phyloP scores from a whole-genome alignment of 1,140 invertebrate genomes.

The Panonychus citri region DNA sequence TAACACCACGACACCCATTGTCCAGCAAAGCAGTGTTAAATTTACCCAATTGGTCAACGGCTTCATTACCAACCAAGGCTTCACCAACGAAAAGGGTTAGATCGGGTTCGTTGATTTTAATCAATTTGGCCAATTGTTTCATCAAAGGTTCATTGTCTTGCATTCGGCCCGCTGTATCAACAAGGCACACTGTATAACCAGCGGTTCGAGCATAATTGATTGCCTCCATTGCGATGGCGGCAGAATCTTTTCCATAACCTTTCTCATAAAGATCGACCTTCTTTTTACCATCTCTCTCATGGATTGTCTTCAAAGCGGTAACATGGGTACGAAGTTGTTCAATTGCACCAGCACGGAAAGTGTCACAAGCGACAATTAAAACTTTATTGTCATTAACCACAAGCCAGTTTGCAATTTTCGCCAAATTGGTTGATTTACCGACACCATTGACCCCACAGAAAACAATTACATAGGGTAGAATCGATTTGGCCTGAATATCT shows the following conservation, averaged over 20 bases:
- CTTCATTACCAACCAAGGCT: conserved; percentile 97
- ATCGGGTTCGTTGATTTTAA: conserved; percentile 80
- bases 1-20: conserved; percentile 8
- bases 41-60: conserved; percentile 93
- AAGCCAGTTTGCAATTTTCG: conserved; percentile 98
- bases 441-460: conserved; percentile 99
- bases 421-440: conserved; percentile 96
- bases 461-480: conserved; percentile 73
- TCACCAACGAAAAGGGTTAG: conserved; percentile 96
- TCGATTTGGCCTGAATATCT: conserved; percentile 73
- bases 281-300: conserved; percentile 30
- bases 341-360: conserved; percentile 94
- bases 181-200: conserved; percentile 65
- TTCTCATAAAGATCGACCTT: conserved; percentile 94
- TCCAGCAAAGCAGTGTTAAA: conserved; percentile 74
- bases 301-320: conserved; percentile 74
- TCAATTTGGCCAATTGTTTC: conserved; percentile 75
- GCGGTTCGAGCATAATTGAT: conserved; percentile 57
- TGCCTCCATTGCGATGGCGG: conserved; percentile 89
- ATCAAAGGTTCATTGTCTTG: conserved; percentile 98
- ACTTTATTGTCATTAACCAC: conserved; percentile 92
- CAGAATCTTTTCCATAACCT: conserved; percentile 83
- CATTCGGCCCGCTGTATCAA: conserved; percentile 97
- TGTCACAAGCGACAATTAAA: conserved; percentile 95
- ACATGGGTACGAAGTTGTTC: conserved; percentile 92